A percentile compares a stretch with the other conserved stretches of the same genome.
phyloP scores from a whole-genome alignment of 2,797 vertebrate genomes.

The Eulemur coronatus region DNA sequence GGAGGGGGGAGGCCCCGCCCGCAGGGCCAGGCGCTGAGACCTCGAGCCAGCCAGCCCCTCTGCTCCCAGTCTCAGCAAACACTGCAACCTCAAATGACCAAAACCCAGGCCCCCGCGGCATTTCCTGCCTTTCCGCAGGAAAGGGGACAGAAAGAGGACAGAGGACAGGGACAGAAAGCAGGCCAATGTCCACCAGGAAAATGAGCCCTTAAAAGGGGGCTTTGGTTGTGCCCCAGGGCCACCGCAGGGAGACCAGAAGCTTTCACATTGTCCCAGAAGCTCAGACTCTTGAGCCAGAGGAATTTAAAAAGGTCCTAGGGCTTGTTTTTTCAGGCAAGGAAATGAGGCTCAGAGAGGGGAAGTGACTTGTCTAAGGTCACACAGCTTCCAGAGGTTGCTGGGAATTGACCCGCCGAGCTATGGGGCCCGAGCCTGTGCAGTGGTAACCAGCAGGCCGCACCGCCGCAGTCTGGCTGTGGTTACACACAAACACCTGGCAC shows the following conservation, averaged over 20 bases:
- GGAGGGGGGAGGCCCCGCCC: not conserved
- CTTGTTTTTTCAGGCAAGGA: not conserved
- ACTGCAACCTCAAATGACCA: conserved; percentile 45
- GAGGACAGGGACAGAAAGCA: not conserved
- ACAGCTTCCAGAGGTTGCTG: not conserved
- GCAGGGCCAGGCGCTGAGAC: conserved; percentile 27
- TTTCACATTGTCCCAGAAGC: not conserved
- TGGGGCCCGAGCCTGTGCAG: not conserved
- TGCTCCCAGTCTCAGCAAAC: conserved; percentile 26
- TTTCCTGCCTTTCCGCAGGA: conserved; percentile 17
- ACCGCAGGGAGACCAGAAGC: not conserved
- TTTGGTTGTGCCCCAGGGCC: not conserved
- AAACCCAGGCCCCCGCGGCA: not conserved
- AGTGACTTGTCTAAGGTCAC: not conserved
- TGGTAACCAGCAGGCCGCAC: not conserved
- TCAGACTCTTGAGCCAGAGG: not conserved
- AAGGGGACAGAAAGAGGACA: not conserved
- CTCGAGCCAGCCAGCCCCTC: not conserved
- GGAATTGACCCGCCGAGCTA: not conserved
- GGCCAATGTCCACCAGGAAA: not conserved
- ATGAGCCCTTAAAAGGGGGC: not conserved
- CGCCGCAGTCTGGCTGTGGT: not conserved
- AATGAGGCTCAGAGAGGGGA: not conserved
- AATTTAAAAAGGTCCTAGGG: not conserved
- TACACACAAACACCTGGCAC: not conserved